Evolutionary conservation across 2,797 vertebrate genomes (phyloP), one percentile per base, ranked within the genome.

Genomic region (Falco naumanni): DNA sequence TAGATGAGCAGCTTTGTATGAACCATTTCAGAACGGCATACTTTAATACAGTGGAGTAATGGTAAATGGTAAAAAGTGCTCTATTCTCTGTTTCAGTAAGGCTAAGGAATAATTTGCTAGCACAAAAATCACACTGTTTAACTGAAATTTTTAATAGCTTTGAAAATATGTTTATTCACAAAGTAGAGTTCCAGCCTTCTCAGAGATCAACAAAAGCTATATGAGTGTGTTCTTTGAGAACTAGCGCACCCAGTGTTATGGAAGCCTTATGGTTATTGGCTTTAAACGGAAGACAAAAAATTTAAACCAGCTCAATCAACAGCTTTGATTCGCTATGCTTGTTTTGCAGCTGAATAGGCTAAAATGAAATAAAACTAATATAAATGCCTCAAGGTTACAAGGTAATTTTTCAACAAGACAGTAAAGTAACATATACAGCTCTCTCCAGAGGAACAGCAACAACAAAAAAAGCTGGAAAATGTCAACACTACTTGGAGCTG

Each of bases 271-370:
- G 18, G 29, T 53, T 92, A 83, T 53, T 70, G 51, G 59, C 66
- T 96, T 96, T 88, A 86, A 95, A 95, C 43, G 66, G 43, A 96
- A 97, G n/a, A 45, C 60, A 84, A 87, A 79, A 66, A 78, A 95
- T 92, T 96, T 92, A 88, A 96, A 92, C 71, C 81, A 86, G 77
- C 70, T 93, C 96, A 95, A 91, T 81, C 33, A 89, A 53, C 18
- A 90, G 22, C 47, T 92, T 92, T 54, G 61, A 82, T 78, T 93
- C 78, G 87, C 47, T 66, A 37, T 43, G 57, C 53, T 45, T 22
- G 50, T 50, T 93, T 90, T 86, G 45, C 81, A 93, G 61, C 53
- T 93, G 74, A 61, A 31, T 41, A 85, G 89, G 57, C 69, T 92
- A 97, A 97, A 93, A 83, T 56, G 16, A 75, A 94, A 69, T 34